Evolutionary conservation across 1,140 invertebrate species (phyloP).

Genomic region (Calephelis virginiensis): DNA sequence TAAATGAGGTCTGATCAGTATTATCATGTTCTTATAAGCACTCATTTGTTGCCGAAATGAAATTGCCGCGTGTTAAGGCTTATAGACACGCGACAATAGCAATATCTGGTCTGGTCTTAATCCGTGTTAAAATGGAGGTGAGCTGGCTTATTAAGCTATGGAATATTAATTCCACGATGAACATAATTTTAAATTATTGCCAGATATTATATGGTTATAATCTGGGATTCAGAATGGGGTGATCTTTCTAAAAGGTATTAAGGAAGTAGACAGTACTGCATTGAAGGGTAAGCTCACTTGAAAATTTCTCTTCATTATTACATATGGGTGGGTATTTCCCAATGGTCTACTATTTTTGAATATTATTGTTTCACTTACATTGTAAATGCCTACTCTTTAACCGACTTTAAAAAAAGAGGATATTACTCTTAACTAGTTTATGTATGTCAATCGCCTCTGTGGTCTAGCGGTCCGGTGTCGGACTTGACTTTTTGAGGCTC

Average conservation of each 20-base stretch:
- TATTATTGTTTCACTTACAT: too few species aligned
- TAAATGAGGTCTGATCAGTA: slow-evolving; percentile 61
- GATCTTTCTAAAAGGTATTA: not conserved
- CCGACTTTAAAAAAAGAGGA: too few species aligned
- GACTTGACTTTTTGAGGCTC: too few species aligned
- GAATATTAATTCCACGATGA: slow-evolving; percentile 30
- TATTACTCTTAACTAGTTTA: too few species aligned
- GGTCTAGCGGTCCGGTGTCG: too few species aligned
- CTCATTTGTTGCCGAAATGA: slow-evolving; percentile 69
- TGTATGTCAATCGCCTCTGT: too few species aligned
- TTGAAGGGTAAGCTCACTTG: too few species aligned
- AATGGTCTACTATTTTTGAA: too few species aligned
- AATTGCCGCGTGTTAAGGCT: slow-evolving; percentile 64
- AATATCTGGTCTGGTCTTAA: slow-evolving; percentile 34
- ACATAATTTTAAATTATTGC: not conserved
- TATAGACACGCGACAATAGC: slow-evolving; percentile 44
- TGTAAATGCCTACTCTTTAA: too few species aligned
- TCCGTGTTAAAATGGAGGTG: slow-evolving; percentile 16
- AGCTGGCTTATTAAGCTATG: slow-evolving; percentile 27
- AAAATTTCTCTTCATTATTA: too few species aligned
- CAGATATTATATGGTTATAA: not conserved
- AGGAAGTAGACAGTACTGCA: too few species aligned
- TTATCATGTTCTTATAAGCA: slow-evolving; percentile 52
- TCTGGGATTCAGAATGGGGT: not conserved
- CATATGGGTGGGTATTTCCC: too few species aligned